phyloP scores from a whole-genome alignment of 2,888 invertebrate species.

The Tenthredo notha region DNA sequence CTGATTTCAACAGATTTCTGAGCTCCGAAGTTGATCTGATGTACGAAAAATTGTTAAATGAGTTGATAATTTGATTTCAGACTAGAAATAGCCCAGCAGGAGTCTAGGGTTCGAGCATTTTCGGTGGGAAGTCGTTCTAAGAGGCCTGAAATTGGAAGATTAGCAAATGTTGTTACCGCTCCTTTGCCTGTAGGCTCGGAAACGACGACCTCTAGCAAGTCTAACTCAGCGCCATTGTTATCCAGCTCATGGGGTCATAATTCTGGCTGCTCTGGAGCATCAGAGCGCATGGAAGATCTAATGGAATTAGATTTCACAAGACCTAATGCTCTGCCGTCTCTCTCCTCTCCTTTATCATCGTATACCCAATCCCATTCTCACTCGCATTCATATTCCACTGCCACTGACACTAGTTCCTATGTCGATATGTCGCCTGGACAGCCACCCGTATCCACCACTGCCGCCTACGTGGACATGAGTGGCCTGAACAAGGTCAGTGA shows the following conservation, averaged over 20 bases:
- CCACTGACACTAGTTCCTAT: conserved; percentile 78
- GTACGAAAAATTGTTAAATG: not conserved
- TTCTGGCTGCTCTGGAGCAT: conserved; percentile 79
- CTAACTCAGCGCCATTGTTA: conserved; percentile 86
- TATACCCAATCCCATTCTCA: conserved; percentile 69
- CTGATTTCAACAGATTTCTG: not conserved
- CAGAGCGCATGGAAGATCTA: conserved; percentile 87
- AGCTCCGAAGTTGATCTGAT: not conserved
- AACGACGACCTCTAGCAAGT: conserved; percentile 79
- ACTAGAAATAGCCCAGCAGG: conserved; percentile 76
- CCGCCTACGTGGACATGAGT: conserved; percentile 77
- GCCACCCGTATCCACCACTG: conserved; percentile 70
- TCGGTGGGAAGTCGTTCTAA: conserved; percentile 88
- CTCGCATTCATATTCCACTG: conserved; percentile 75
- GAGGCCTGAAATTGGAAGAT: conserved; percentile 75
- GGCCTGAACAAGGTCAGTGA: conserved; percentile 73
- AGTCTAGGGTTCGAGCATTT: conserved; percentile 85
- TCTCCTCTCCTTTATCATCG: conserved; percentile 70
- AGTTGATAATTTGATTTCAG: conserved; percentile 63
- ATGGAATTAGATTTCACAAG: conserved; percentile 90
- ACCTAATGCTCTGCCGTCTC: conserved; percentile 69
- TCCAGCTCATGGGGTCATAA: conserved; percentile 79
- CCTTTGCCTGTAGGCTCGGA: conserved; percentile 71
- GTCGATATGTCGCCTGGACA: conserved; percentile 79
- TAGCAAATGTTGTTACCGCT: conserved; percentile 70